Percentiles rank a stretch among this genome's conserved stretches.
phyloP scores from a whole-genome alignment of 2,888 invertebrate species.

The Rutpela maculata region DNA sequence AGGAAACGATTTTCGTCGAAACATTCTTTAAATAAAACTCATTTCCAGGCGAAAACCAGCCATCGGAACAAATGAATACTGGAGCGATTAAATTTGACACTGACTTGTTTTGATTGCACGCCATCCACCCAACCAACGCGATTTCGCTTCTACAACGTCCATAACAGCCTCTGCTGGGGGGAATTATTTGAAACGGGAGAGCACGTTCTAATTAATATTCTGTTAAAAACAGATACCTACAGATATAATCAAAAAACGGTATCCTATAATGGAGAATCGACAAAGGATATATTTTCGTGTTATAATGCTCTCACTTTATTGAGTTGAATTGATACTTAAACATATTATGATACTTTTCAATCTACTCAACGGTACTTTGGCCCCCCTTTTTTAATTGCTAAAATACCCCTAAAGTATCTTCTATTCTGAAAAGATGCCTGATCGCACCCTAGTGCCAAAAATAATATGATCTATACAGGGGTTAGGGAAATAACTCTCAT shows the following conservation, averaged over 20 bases:
- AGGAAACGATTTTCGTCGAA: constrained; percentile 24
- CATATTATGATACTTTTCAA: too few relatives aligned
- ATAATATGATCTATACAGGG: too few relatives aligned
- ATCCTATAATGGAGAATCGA: background rate
- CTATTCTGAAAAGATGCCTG: too few relatives aligned
- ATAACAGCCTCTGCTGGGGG: background rate
- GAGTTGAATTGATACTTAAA: too few relatives aligned
- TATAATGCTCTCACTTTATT: too few relatives aligned
- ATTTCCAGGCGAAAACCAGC: constrained; percentile 36
- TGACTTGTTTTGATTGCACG: constrained; percentile 34
- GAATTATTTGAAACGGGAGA: background rate
- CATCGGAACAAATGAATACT: constrained; percentile 34
- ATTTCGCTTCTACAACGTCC: constrained; percentile 14
- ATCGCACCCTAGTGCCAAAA: too few relatives aligned
- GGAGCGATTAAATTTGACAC: constrained; percentile 31
- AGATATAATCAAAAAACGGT: background rate
- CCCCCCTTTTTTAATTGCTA: too few relatives aligned
- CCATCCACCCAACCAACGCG: constrained; percentile 18
- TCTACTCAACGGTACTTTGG: too few relatives aligned
- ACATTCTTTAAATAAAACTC: constrained; percentile 29
- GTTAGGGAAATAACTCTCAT: too few relatives aligned
- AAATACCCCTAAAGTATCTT: too few relatives aligned
- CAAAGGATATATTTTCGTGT: too few relatives aligned
- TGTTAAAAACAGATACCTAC: background rate
- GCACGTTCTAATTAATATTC: background rate